Evolutionary conservation across 1,140 invertebrate species (phyloP).

Genomic region (Drosophila paulistorum): DNA sequence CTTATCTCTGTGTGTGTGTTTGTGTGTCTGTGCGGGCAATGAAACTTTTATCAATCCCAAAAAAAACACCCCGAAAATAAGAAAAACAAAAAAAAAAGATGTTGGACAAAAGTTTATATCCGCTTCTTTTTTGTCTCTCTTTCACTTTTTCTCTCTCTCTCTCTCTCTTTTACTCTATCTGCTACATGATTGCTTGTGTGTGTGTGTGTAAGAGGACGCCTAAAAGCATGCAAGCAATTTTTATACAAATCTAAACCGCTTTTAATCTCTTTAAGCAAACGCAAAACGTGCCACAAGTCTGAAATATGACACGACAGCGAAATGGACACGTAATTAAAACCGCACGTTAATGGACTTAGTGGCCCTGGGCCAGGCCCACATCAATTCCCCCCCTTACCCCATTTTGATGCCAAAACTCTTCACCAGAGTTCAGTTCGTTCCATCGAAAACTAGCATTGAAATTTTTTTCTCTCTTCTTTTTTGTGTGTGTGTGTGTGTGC

Average conservation of each 20-base stretch:
- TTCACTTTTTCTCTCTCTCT: slow-evolving; percentile 19
- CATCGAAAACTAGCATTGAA: slow-evolving; percentile 5
- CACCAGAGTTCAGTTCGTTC: background rate
- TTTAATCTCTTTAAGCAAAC: slow-evolving; percentile 69
- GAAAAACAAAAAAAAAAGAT: slow-evolving; percentile 10
- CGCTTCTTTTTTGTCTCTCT: slow-evolving; percentile 15
- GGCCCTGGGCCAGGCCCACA: slow-evolving; percentile 13
- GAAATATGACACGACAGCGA: slow-evolving; percentile 59
- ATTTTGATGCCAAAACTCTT: too few relatives aligned
- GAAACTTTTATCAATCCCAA: slow-evolving; percentile 51
- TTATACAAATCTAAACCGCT: slow-evolving; percentile 70
- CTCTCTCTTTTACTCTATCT: slow-evolving; percentile 19
- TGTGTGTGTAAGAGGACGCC: background rate
- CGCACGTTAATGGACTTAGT: slow-evolving; percentile 68
- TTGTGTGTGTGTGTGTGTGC: too few relatives aligned
- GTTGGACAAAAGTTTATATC: slow-evolving; percentile 27
- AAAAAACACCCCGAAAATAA: background rate
- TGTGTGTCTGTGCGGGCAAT: slow-evolving; percentile 30
- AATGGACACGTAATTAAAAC: slow-evolving; percentile 78
- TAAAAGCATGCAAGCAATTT: slow-evolving; percentile 62
- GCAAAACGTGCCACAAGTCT: slow-evolving; percentile 50
- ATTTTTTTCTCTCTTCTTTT: background rate
- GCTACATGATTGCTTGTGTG: background rate
- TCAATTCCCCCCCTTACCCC: too few relatives aligned
- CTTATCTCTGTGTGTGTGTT: slow-evolving; percentile 21